Conservation (phyloP, 2,113 vertebrate species). For the Micronisus gabar region DNA sequence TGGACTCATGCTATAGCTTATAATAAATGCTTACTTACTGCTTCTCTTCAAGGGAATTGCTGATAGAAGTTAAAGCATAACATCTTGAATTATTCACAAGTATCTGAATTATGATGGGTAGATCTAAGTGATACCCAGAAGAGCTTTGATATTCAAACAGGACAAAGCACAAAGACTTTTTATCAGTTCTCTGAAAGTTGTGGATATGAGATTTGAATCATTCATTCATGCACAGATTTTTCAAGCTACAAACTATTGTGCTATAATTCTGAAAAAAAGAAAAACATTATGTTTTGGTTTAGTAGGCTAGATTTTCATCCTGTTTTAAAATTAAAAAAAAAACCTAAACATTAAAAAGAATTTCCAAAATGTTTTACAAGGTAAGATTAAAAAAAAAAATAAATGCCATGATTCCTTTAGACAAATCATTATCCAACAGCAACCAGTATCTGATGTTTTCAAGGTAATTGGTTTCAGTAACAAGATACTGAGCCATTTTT, state of each 20-base stretch:
- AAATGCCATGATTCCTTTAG: not conserved
- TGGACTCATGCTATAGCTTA: conserved; percentile 2
- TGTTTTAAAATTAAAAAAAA: not conserved
- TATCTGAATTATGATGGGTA: not conserved
- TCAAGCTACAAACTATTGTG: not conserved
- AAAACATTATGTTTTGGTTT: not conserved
- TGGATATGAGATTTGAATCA: not conserved
- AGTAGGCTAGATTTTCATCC: not conserved
- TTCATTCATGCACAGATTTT: not conserved
- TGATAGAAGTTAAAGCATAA: conserved; percentile 6
- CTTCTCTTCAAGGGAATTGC: conserved; percentile 18
- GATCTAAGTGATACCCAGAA: not conserved
- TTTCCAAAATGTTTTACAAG: not conserved
- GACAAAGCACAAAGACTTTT: not conserved
- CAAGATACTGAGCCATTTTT: not conserved
- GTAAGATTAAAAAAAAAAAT: not conserved
- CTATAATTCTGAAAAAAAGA: not conserved
- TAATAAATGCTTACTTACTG: not conserved
- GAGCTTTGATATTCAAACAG: not conserved
- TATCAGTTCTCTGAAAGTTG: not conserved
- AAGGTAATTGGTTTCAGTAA: not conserved
- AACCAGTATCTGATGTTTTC: not conserved
- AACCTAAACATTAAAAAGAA: not conserved
- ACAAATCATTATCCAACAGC: not conserved
- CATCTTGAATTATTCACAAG: conserved; percentile 39